phyloP scores from a whole-genome alignment of 2,888 invertebrate species.

The Tenthredo notha region DNA sequence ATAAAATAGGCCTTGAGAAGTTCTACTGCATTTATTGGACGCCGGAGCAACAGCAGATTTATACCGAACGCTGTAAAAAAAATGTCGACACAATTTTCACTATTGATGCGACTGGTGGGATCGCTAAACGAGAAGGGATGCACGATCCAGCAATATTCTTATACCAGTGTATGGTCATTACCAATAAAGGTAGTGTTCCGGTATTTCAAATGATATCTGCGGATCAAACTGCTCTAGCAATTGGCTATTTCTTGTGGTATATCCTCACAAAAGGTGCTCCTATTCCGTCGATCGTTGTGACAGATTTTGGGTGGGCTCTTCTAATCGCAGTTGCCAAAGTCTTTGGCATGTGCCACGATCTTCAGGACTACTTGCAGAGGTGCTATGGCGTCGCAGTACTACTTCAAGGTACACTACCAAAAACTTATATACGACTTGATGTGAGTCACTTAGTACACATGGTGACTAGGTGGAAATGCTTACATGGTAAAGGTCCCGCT shows the following conservation, averaged over 20 bases:
- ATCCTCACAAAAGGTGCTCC: background rate
- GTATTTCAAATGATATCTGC: conserved; percentile 53
- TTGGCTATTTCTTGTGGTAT: background rate
- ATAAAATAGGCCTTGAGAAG: conserved; percentile 54
- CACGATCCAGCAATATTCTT: conserved; percentile 53
- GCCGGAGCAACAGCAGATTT: conserved; percentile 54
- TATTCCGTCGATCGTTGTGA: conserved; percentile 53
- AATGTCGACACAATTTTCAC: conserved; percentile 48
- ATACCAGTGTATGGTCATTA: conserved; percentile 51
- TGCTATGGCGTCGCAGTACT: no score
- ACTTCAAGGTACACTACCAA: no score
- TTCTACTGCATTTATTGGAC: conserved; percentile 56
- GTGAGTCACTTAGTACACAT: no score
- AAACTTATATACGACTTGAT: no score
- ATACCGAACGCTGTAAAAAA: conserved; percentile 52
- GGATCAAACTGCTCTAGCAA: conserved; percentile 1
- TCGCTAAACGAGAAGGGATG: conserved; percentile 24
- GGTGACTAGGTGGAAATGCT: no score
- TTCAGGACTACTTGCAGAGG: no score
- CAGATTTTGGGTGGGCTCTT: conserved; percentile 56
- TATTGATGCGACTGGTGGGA: no score
- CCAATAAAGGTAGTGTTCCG: conserved; percentile 46
- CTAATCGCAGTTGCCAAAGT: no score
- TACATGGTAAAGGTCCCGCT: no score
- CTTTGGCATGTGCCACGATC: no score